phyloP scores from a whole-genome alignment of 2,888 invertebrate species.

The Sarcophaga caerulescens region DNA sequence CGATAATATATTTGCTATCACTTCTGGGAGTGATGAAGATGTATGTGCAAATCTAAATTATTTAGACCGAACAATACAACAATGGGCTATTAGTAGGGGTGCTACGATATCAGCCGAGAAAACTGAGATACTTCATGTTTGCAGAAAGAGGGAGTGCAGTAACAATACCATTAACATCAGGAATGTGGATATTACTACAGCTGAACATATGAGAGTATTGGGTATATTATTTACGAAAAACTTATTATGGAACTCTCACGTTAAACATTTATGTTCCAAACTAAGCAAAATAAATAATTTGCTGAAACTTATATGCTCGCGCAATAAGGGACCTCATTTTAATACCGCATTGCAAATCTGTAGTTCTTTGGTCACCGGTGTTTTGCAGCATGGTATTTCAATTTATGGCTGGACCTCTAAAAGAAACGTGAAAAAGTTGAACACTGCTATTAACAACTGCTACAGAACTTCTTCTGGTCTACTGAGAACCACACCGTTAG shows the following conservation, averaged over 20 bases:
- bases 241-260: too few relatives aligned
- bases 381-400: too few relatives aligned
- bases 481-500: constrained; percentile 20
- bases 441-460: constrained; percentile 63
- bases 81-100: background rate
- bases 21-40: constrained; percentile 12
- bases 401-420: too few relatives aligned
- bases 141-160: constrained; percentile 23
- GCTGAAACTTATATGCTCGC: too few relatives aligned
- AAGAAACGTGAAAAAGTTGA: constrained; percentile 14
- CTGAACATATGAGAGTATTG: constrained; percentile 6
- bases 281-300: too few relatives aligned
- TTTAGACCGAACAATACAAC: constrained; percentile 11
- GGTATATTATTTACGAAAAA: too few relatives aligned
- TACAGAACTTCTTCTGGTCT: constrained; percentile 61
- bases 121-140: constrained; percentile 26
- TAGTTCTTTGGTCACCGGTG: too few relatives aligned
- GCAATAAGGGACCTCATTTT: too few relatives aligned
- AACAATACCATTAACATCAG: background rate
- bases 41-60: background rate
- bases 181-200: background rate
- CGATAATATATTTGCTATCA: constrained; percentile 43
- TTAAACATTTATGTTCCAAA: too few relatives aligned
- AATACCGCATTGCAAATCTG: too few relatives aligned
- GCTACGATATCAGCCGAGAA: background rate